Base-by-base conservation (phyloP, 1,140 invertebrate species). In the Ostrea denselamellosa region DNA sequence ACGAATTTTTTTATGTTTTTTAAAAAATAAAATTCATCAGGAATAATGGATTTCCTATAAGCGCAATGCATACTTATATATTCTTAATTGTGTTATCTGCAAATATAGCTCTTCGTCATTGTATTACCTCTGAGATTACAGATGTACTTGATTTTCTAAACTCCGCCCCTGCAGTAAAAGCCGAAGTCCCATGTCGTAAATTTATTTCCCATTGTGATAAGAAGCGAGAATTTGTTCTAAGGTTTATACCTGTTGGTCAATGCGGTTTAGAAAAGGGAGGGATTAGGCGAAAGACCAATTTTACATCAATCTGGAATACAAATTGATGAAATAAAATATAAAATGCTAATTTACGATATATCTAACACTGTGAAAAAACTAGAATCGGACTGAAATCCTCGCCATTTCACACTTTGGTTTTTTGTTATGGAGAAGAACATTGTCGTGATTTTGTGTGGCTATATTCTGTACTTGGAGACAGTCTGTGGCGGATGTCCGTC, bases 271-370 rank as follows among this genome's bases (percentile, higher is more conserved):
- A 25, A 77, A 77, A 28, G 68, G 68, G 68, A 34, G 68, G 68
- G 68, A 77, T 77, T 77, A 77, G 68, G 68, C 68, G 25, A 77
- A 77, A 77, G 25, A 25, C 68, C 68, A 77, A 77, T 28, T 77
- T 77, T 12, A 77, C 68, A 77, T 77, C 68, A 77, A 34, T 34
- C 10, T 9, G 28, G 68, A 77, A 28, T 77, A 77, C 68, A 77
- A 77, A 77, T 34, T 17, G 68, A 34, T 25, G 68, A 77, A 77
- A 77, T 77, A 77, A 77, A 77, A 77, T 77, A 77, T 28, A 77
- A 77, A 25, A 77, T 77, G 68, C 28, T 34, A 77, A 77, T 77
- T 77, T 77, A 77, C 22, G 25, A 77, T 77, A 77, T 14, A 34
- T 77, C 10, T 10, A 77, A 34, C 68, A 28, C 25, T 77, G 22